Conservation (phyloP, 1,140 invertebrate species). For the Platyura marginata region DNA sequence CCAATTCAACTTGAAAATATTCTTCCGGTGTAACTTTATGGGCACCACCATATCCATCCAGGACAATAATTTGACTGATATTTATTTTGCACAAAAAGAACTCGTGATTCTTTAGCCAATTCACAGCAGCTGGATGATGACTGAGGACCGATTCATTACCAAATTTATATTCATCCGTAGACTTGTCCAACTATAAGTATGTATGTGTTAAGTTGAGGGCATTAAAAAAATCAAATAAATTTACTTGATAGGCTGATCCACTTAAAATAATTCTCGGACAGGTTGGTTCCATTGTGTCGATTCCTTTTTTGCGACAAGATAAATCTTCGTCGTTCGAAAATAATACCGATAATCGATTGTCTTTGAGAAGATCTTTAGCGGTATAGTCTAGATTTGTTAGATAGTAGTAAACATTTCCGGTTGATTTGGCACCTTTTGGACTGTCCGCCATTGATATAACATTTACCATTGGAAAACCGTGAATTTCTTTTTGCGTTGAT, state of each 20-base stretch:
- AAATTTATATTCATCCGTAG: constrained; percentile 34
- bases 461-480: constrained; percentile 52
- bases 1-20: too few relatives aligned
- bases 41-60: constrained; percentile 62
- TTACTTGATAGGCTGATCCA: constrained; percentile 46
- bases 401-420: constrained; percentile 58
- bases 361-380: constrained; percentile 47
- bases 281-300: constrained; percentile 62
- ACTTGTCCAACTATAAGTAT: constrained; percentile 34
- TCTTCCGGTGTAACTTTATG: constrained; percentile 38
- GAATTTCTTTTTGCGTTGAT: constrained; percentile 36
- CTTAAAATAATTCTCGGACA: constrained; percentile 55
- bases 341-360: constrained; percentile 42
- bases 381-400: constrained; percentile 57
- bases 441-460: constrained; percentile 59
- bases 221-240: constrained; percentile 4
- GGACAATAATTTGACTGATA: constrained; percentile 44
- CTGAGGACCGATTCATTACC: constrained; percentile 41
- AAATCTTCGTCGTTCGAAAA: constrained; percentile 46
- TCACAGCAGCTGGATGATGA: constrained; percentile 46
- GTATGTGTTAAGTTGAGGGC: constrained; percentile 6
- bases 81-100: constrained; percentile 59
- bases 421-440: constrained; percentile 35
- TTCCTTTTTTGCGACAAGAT: constrained; percentile 39
- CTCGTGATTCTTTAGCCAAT: constrained; percentile 45